These are phyloP conservation scores for Ochropleura leucogaster DNA, from an alignment of 2,888 invertebrate genomes.

Conservation along the genomic window DNA sequence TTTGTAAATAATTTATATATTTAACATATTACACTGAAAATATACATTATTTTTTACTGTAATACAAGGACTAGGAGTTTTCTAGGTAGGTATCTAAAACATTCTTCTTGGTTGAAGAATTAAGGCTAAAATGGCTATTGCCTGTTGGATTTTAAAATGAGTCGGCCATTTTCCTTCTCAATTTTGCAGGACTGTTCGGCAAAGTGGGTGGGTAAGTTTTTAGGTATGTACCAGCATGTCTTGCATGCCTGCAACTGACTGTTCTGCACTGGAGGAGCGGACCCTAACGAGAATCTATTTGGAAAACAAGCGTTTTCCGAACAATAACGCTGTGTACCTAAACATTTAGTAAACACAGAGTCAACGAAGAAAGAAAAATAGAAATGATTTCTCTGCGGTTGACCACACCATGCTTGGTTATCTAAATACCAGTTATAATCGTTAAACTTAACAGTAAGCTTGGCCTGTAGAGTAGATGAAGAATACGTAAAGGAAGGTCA, in stretches of 20 bases:
- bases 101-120: constrained; percentile 9
- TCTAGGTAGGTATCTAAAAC: constrained; percentile 14
- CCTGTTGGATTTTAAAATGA: background rate
- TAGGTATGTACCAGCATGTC: background rate
- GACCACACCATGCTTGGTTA: background rate
- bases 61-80: background rate
- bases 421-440: background rate
- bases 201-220: background rate
- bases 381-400: background rate
- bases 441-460: background rate
- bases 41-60: constrained; percentile 32
- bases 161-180: background rate
- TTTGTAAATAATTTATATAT: constrained; percentile 28
- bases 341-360: background rate
- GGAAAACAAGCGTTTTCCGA: background rate
- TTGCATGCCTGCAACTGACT: background rate
- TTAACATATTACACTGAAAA: constrained; percentile 10
- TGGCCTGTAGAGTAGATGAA: background rate
- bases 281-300: background rate
- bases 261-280: background rate
- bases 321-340: background rate
- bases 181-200: background rate
- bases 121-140: constrained; percentile 32
- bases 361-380: too few species aligned
- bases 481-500: background rate